phyloP scores from a whole-genome alignment of 2,888 invertebrate species.

The Apamea monoglypha region DNA sequence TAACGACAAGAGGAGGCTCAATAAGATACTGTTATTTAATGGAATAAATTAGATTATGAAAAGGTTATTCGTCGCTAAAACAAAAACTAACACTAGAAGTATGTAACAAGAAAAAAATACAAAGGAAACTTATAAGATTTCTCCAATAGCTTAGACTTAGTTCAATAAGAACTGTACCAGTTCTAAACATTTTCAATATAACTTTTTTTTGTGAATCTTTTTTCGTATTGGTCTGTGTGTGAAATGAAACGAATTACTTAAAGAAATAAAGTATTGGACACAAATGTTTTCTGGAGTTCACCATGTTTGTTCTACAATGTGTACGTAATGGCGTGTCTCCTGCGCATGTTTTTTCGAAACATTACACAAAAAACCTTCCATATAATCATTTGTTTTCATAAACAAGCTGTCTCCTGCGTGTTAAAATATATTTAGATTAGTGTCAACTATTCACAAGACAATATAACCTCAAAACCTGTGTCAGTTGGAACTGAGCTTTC shows the following conservation, averaged over 20 bases:
- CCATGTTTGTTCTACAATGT: background rate
- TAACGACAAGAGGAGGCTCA: background rate
- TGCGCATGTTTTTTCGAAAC: no score
- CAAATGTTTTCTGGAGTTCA: background rate
- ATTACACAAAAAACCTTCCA: no score
- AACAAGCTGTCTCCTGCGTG: no score
- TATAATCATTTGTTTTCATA: no score
- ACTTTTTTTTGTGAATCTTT: constrained; percentile 37
- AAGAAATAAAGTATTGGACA: constrained; percentile 28
- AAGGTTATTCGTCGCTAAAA: background rate
- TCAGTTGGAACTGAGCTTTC: no score
- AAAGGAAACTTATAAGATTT: constrained; percentile 20
- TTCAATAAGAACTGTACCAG: constrained; percentile 30
- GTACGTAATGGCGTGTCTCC: no score
- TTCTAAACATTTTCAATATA: constrained; percentile 47
- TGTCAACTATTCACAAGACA: no score
- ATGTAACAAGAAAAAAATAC: no score
- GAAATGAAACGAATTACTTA: constrained; percentile 27
- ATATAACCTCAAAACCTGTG: no score
- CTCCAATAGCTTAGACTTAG: constrained; percentile 6
- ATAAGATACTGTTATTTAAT: background rate
- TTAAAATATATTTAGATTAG: no score
- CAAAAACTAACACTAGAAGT: background rate
- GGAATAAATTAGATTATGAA: background rate
- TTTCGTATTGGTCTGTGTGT: background rate